Conservation (phyloP, 2,797 vertebrate genomes). For the Catostomus latipinnis region DNA sequence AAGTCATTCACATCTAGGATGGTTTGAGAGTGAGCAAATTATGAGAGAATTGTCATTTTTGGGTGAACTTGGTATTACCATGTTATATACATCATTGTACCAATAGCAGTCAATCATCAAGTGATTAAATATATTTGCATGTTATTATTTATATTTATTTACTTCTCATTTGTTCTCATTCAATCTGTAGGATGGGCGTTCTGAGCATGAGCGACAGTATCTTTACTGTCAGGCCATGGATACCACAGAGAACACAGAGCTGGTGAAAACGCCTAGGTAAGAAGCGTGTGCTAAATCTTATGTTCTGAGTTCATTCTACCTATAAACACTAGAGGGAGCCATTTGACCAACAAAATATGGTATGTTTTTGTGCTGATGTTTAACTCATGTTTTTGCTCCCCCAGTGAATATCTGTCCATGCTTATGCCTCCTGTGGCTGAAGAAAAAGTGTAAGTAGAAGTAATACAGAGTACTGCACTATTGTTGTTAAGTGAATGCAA, state of each 20-base stretch:
- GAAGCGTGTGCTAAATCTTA: slow-evolving; percentile 24
- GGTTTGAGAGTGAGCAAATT: no score
- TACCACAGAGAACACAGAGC: slow-evolving; percentile 86
- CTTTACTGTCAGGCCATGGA: slow-evolving; percentile 90
- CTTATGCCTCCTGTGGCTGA: slow-evolving; percentile 92
- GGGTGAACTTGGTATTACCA: no score
- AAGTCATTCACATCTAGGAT: no score
- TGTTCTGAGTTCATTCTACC: background rate
- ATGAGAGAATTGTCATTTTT: no score
- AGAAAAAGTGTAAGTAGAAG: slow-evolving; percentile 88
- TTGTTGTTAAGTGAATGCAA: no score
- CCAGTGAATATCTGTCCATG: slow-evolving; percentile 95
- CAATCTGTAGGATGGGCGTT: slow-evolving; percentile 86
- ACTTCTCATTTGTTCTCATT: slow-evolving; percentile 13
- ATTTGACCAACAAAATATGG: background rate
- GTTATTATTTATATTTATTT: no score
- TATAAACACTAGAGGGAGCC: background rate
- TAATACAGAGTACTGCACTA: no score
- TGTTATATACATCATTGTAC: background rate
- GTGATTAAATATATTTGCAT: no score
- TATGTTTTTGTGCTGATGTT: background rate
- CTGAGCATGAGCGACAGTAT: slow-evolving; percentile 95
- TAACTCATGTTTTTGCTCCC: background rate
- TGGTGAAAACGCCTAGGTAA: slow-evolving; percentile 95
- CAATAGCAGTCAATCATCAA: no score